Evolutionary conservation across 92 coral and sea anemone genomes (phyloP).

Genomic region (Zoanthus solanderi): DNA sequence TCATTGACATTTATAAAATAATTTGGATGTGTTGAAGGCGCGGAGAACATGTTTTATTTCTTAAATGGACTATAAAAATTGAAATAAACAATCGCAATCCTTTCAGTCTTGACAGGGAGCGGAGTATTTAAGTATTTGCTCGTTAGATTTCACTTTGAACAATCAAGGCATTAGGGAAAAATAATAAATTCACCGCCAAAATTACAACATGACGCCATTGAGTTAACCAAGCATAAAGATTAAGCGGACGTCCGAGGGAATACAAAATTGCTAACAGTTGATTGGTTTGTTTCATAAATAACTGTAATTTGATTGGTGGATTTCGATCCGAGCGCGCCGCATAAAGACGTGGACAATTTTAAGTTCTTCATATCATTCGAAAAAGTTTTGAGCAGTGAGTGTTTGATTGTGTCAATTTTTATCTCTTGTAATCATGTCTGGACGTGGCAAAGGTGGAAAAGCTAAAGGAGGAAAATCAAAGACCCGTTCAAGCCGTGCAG

Average conservation of each 20-base stretch:
- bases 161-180: background rate
- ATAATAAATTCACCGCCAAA: conserved; percentile 32
- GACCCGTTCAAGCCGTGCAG: conserved; percentile 79
- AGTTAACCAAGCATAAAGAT: conserved; percentile 27
- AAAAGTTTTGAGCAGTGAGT: background rate
- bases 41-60: too few species aligned
- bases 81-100: too few species aligned
- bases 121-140: too few species aligned
- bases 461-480: conserved; percentile 81
- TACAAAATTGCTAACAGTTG: conserved; percentile 4
- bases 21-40: too few species aligned
- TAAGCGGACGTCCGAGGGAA: conserved; percentile 64
- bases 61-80: too few species aligned
- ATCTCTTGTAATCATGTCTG: conserved; percentile 65
- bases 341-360: conserved; percentile 29
- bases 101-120: too few species aligned
- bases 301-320: conserved; percentile 69
- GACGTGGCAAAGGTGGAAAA: conserved; percentile 86
- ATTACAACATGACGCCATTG: conserved; percentile 38
- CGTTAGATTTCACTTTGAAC: too few species aligned
- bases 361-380: background rate
- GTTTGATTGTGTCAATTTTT: background rate
- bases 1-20: too few species aligned
- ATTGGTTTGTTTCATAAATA: conserved; percentile 56
- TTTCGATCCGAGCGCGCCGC: conserved; percentile 68